phyloP scores from a whole-genome alignment of 2,888 invertebrate genomes.

The Euclidia mi region DNA sequence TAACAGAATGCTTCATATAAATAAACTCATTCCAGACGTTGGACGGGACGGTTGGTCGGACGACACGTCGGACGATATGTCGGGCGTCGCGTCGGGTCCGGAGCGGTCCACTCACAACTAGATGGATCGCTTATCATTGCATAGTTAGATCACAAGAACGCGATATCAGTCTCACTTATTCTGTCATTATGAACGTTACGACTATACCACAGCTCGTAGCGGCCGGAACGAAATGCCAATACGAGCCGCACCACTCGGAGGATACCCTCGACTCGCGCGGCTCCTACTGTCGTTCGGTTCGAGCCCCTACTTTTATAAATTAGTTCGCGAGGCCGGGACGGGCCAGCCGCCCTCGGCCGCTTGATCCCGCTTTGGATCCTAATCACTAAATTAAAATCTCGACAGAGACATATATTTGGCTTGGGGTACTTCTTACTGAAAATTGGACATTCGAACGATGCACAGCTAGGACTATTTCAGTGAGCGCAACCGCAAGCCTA shows the following conservation, averaged over 20 bases:
- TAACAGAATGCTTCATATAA: constrained; percentile 81
- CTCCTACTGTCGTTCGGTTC: constrained; percentile 60
- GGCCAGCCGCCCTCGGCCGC: constrained; percentile 78
- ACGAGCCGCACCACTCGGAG: constrained; percentile 62
- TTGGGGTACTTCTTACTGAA: constrained; percentile 55
- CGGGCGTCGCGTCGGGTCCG: constrained; percentile 23
- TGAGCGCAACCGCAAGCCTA: constrained; percentile 67
- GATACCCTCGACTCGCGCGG: constrained; percentile 57
- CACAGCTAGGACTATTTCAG: constrained; percentile 57
- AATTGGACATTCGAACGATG: constrained; percentile 53
- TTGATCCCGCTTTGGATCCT: constrained; percentile 61
- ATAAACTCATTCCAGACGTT: constrained; percentile 64
- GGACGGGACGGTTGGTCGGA: constrained; percentile 23
- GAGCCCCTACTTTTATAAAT: constrained; percentile 74
- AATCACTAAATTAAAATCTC: constrained; percentile 76
- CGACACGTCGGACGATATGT: constrained; percentile 5
- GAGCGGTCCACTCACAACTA: constrained; percentile 46
- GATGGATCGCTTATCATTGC: constrained; percentile 64
- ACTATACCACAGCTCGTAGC: constrained; percentile 80
- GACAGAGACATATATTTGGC: constrained; percentile 69
- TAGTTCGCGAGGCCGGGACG: constrained; percentile 66
- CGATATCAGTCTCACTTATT: constrained; percentile 89
- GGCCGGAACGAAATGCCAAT: constrained; percentile 64
- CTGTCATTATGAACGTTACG: constrained; percentile 87
- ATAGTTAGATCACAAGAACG: constrained; percentile 79